Evolutionary conservation across 1,140 invertebrate species (phyloP), one percentile per base, ranked within the genome.

Genomic region (Drusus annulatus): DNA sequence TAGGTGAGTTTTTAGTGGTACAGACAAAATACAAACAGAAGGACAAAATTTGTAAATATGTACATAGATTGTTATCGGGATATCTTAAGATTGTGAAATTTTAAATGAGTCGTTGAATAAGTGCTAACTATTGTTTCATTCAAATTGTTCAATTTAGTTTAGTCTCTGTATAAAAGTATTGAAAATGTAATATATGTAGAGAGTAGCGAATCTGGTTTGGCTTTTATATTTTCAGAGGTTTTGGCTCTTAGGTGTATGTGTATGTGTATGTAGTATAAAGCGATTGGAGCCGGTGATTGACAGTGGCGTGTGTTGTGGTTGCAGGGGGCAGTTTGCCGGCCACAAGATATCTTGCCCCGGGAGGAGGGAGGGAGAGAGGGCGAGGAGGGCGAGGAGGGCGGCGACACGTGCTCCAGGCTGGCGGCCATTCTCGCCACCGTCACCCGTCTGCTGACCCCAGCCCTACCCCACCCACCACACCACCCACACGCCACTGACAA

Each of bases 311-410:
- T 90, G 90, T 90, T 90, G 89, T 90, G 91, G 90, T 94, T 94
- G 91, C 94, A 95, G 94, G 93, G 92, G 88, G 91, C 90, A 88
- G 91, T 95, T 89, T 94, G 94, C 91, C 92, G 91, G 89, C 91
- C 93, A 89, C 92, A 93, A 86, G 94, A 94, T 89, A 91, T 94
- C 86, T 89, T 93, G 89, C 90, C 87, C 86, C 86, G 45, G 76
- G 79, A 84, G 89, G 86, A 84, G 85, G 82, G 84, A 88, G n/a
- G n/a, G n/a, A n/a, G n/a, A n/a, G n/a, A n/a, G n/a, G n/a, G n/a
- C n/a, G n/a, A n/a, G 89, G 86, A 84, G 85, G 82, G 84, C 88
- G 86, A 85, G 84, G 84, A 71, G 85, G 81, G 84, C 88, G 86
- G 85, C 84, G 84, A 74, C 85, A 85, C 85, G 78, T 84, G 86